phyloP scores from a whole-genome alignment of 1,140 invertebrate genomes.

The Thalassaphorura encarpata region DNA sequence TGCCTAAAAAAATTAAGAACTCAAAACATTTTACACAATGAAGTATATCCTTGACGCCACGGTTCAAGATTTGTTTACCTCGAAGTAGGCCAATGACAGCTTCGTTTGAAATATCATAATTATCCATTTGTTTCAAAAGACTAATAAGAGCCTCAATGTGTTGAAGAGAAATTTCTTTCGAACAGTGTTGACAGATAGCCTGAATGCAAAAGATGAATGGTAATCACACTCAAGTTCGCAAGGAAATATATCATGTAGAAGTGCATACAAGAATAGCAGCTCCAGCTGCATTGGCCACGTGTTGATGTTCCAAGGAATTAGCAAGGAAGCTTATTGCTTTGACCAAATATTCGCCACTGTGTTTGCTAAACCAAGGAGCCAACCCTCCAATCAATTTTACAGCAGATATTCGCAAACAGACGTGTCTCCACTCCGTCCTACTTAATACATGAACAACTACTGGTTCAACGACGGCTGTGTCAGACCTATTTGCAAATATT shows the following conservation, averaged over 20 bases:
- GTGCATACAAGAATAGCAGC: conserved; percentile 23
- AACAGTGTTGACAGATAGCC: conserved; percentile 59
- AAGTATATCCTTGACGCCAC: neutral
- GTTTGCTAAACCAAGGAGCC: conserved; percentile 88
- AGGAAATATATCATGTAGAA: neutral
- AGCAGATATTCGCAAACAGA: conserved; percentile 79
- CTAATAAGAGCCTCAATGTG: conserved; percentile 73
- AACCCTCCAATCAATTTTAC: conserved; percentile 82
- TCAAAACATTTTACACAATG: conserved; percentile 34
- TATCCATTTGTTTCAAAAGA: conserved; percentile 66
- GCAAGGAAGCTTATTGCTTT: conserved; percentile 33
- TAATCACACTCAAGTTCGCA: conserved; percentile 3
- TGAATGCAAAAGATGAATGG: neutral
- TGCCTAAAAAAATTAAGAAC: conserved; percentile 40
- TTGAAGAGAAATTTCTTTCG: conserved; percentile 57
- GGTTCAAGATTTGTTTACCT: conserved; percentile 45
- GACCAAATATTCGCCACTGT: conserved; percentile 61
- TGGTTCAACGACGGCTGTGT: conserved; percentile 83
- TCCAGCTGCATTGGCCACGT: conserved; percentile 20
- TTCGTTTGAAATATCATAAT: conserved; percentile 64
- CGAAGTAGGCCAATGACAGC: conserved; percentile 73
- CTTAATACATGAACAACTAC: conserved; percentile 82
- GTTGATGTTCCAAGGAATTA: conserved; percentile 23
- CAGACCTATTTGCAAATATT: conserved; percentile 52
- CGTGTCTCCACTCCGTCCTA: conserved; percentile 71